Percentiles rank a stretch among this genome's conserved stretches.
phyloP scores from a whole-genome alignment of 2,113 vertebrate genomes.

The Alethe diademata region DNA sequence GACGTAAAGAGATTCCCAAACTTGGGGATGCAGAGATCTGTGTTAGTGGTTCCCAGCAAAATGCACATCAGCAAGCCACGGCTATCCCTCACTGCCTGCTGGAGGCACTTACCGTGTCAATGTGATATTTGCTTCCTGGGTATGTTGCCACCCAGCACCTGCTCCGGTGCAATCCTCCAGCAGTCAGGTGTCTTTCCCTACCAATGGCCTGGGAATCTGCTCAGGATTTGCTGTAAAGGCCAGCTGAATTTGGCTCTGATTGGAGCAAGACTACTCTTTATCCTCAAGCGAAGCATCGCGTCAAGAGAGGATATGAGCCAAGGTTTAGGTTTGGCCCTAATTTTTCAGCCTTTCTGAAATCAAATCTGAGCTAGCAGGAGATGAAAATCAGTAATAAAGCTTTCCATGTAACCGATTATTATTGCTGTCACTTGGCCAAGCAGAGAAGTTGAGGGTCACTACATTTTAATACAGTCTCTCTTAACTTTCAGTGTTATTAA shows the following conservation, averaged over 20 bases:
- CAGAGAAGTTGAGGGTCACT: neutral
- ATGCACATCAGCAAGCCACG: neutral
- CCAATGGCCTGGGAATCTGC: neutral
- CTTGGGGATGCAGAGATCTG: rapidly evolving
- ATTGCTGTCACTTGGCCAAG: conserved; percentile 8
- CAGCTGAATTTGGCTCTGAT: conserved; percentile 57
- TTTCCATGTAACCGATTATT: neutral
- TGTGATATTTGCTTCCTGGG: neutral
- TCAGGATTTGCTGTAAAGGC: neutral
- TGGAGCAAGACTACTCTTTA: neutral
- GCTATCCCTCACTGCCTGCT: neutral
- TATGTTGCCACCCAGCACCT: neutral
- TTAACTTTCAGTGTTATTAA: neutral
- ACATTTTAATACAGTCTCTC: neutral
- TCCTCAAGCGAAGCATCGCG: rapidly evolving
- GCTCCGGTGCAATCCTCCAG: neutral
- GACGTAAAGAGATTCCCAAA: neutral
- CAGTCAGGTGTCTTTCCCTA: neutral
- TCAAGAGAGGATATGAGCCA: neutral
- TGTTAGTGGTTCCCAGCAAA: neutral
- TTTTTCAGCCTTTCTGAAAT: neutral
- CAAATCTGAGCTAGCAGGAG: neutral
- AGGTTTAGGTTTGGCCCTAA: neutral
- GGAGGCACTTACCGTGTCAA: rapidly evolving
- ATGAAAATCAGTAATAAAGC: neutral